Base-by-base conservation (phyloP, 2,888 invertebrate species). In the Oegoconia quadripuncta region DNA sequence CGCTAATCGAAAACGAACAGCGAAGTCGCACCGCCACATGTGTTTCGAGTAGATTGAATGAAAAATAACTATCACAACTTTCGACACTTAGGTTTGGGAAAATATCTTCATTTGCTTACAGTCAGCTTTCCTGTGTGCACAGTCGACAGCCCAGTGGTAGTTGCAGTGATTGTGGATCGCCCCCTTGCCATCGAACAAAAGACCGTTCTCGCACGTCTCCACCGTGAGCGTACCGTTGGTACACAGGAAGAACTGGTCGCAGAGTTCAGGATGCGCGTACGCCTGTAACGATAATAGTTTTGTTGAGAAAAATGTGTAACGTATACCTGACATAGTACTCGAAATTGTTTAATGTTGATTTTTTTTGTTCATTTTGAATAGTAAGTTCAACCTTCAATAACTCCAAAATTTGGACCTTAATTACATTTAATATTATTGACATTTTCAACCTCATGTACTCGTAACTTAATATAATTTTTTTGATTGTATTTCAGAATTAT, bases 91-190 rank as follows among this genome's bases (percentile, higher is more conserved):
- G n/a, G n/a, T n/a, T n/a, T n/a, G n/a, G n/a, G n/a, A n/a, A n/a
- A n/a, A n/a, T n/a, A n/a, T n/a, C n/a, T n/a, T n/a, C n/a, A 14
- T 18, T 9, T 31, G 64, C 93, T 91, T 82, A 96, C 95, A 79
- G 62, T 96, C 95, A 60, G 92, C 92, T 70, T 93, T 93, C 57
- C 95, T 91, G 38, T 90, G 84, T 34, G 93, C 96, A 65, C 97
- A 97, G 50, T 96, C 91, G 2, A 94, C 96, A 8, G 94, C 96
- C 97, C 97, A 97, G 84, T 95, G 89, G 84, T 97, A 97, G 88
- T 96, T 96, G 90, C 97, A 97, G 84, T 97, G 96, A 74, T 97
- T 93, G 86, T 97, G 93, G 0, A 95, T 94, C 13, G 92, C 92
- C 1, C 97, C 97, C 65, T 95, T 95, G 41, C 97, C 97, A 72